Evolutionary conservation across 2,113 vertebrate genomes (phyloP).

Genomic region (Lynx canadensis): DNA sequence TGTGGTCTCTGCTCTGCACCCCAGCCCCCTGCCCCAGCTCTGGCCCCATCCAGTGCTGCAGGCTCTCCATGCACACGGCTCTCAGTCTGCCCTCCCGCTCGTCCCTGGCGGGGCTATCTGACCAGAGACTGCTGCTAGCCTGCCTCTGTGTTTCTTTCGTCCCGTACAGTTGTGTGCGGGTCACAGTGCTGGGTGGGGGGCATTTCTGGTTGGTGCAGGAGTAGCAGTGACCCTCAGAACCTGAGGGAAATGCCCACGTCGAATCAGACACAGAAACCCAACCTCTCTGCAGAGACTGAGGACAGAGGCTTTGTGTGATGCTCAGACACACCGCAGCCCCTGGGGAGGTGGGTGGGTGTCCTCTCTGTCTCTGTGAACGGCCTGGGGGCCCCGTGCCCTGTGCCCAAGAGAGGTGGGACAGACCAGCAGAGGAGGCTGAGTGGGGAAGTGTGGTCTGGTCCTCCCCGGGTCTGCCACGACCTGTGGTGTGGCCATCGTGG

Average conservation of each 20-base stretch:
- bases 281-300: rapidly evolving
- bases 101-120: rapidly evolving
- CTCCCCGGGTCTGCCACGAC: too few relatives aligned
- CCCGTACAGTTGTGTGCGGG: rapidly evolving
- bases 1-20: background rate
- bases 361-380: background rate
- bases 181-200: rapidly evolving
- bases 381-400: background rate
- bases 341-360: background rate
- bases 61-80: rapidly evolving
- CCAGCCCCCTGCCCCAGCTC: rapidly evolving
- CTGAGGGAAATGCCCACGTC: background rate
- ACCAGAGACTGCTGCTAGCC: rapidly evolving
- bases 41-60: background rate
- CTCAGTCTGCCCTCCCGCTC: too few relatives aligned
- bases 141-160: background rate
- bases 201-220: background rate
- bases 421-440: background rate
- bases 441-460: background rate
- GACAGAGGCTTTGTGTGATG: rapidly evolving
- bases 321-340: rapidly evolving
- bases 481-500: rapidly evolving
- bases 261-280: background rate
- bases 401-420: background rate
- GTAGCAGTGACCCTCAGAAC: background rate